phyloP scores from a whole-genome alignment of 2,888 invertebrate genomes.

The Caenorhabditis wallacei region DNA sequence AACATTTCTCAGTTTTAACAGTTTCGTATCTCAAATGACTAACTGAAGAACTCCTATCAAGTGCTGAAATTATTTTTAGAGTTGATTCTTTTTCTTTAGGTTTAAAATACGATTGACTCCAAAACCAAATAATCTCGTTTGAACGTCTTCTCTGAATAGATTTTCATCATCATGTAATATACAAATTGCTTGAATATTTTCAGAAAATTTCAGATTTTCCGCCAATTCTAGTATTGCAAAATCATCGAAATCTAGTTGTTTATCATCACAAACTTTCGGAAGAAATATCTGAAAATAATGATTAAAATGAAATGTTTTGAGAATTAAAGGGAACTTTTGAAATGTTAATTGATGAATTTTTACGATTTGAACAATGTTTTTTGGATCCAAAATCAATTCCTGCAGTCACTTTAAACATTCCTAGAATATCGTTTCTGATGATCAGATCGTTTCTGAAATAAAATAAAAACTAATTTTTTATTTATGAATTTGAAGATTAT shows the following conservation, averaged over 20 bases:
- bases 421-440: neutral
- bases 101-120: conserved; percentile 41
- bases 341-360: neutral
- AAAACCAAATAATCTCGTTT: conserved; percentile 41
- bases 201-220: conserved; percentile 18
- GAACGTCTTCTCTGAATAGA: neutral
- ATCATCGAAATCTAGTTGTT: conserved; percentile 43
- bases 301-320: neutral
- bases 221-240: conserved; percentile 53
- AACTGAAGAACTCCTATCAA: neutral
- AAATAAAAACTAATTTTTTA: neutral
- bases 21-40: conserved; percentile 44
- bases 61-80: conserved; percentile 10
- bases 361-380: conserved; percentile 3
- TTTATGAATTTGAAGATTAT: no score
- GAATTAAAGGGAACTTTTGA: neutral
- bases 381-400: conserved; percentile 38
- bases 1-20: conserved; percentile 29
- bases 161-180: conserved; percentile 1
- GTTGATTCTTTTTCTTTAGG: neutral
- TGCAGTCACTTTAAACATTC: conserved; percentile 21
- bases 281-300: conserved; percentile 26
- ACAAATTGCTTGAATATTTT: conserved; percentile 35
- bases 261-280: conserved; percentile 45
- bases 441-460: conserved; percentile 10